These are phyloP conservation scores for Phoenoteleia sp. DNA, from an alignment of 2,888 invertebrate species.

Conservation along the genomic window DNA sequence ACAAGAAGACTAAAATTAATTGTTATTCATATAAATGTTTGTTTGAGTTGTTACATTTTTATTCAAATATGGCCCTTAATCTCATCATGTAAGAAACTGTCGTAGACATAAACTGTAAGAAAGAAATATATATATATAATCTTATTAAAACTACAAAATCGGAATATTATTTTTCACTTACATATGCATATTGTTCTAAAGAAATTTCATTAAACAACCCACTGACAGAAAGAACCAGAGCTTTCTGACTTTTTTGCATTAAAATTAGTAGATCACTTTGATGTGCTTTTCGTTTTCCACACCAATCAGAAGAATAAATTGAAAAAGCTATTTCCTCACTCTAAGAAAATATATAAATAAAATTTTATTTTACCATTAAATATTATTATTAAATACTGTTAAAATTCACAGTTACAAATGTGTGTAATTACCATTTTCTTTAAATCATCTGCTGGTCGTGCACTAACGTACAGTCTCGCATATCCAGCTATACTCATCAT, in stretches of 20 bases:
- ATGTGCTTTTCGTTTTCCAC: slow-evolving; percentile 68
- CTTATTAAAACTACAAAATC: too few species aligned
- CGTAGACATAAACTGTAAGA: too few species aligned
- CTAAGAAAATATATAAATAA: slow-evolving; percentile 54
- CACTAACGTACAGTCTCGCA: slow-evolving; percentile 76
- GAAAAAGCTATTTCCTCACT: slow-evolving; percentile 63
- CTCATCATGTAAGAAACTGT: too few species aligned
- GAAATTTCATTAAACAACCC: slow-evolving; percentile 72
- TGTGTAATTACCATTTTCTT: slow-evolving; percentile 69
- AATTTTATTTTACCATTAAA: too few species aligned
- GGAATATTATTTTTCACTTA: too few species aligned
- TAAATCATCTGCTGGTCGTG: slow-evolving; percentile 81
- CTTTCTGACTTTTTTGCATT: slow-evolving; percentile 70
- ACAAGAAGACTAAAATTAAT: too few species aligned
- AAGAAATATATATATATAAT: too few species aligned
- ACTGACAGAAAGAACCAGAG: slow-evolving; percentile 60
- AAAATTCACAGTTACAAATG: too few species aligned
- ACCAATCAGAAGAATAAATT: slow-evolving; percentile 71
- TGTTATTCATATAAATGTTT: too few species aligned
- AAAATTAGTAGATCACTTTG: slow-evolving; percentile 55
- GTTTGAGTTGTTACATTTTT: too few species aligned
- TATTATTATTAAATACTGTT: too few species aligned
- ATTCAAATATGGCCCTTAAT: too few species aligned
- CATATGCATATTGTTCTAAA: slow-evolving; percentile 74
- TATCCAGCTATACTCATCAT: slow-evolving; percentile 75